Evolutionary conservation across 2,888 invertebrate genomes (phyloP), one percentile per base, ranked within the genome.

Genomic region (Cerceris ruficornis): DNA sequence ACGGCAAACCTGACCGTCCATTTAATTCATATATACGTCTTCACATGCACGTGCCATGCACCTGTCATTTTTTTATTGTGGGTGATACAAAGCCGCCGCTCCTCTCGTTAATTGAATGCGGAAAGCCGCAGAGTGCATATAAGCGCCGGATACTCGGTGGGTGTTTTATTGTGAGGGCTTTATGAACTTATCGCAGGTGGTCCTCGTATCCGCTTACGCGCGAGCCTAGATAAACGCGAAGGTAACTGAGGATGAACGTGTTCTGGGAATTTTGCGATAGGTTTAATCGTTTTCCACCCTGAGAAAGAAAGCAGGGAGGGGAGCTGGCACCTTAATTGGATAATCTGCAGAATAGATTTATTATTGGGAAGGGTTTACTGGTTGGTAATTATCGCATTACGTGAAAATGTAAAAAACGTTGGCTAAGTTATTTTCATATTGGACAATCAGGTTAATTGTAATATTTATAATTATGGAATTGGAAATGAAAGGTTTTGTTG

Each of bases 61-160:
- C 74, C 81, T 76, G 72, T 73, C 75, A 68, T 68, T 72, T 76
- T 58, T 54, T 49, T 54, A 52, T 62, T 57, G 61, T 64, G 60
- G 60, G 55, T 69, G 75, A 83, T 58, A 72, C 75, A 75, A 82
- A 77, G 77, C 68, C 43, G 43, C 77, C 58, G 76, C 62, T 75
- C 72, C 64, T 66, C 79, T 71, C 58, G 74, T 86, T 86, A 86
- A 87, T 86, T 80, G 81, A 88, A 86, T 28, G 50, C 50, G 50
- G 9, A 46, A 50, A 17, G 54, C 46, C 41, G 50, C 50, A n/a
- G 9, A 46, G 54, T 28, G 54, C 46, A 43, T 50, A 50, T 8
- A 46, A 64, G 75, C 64, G 42, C 66, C 52, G n/a, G 59, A 67
- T 46, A 52, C 61, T n/a, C 68, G 52, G 81, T 83, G 83, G 84